phyloP scores from a whole-genome alignment of 2,797 vertebrate genomes.

The Poecilia gillii region DNA sequence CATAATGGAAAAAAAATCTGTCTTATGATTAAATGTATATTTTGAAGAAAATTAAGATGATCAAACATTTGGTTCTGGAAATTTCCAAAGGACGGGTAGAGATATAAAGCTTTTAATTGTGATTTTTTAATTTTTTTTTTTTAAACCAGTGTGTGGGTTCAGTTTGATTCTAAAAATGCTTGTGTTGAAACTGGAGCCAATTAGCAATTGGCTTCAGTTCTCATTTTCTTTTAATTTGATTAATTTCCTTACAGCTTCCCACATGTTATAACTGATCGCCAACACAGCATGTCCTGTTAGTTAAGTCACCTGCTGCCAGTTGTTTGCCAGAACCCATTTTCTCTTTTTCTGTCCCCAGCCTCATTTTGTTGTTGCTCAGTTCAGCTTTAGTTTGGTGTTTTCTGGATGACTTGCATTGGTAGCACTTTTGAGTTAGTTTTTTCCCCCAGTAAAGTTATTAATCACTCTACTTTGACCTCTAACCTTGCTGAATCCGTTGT shows the following conservation, averaged over 20 bases:
- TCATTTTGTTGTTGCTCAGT: neutral
- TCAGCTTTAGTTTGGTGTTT: neutral
- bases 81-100: neutral
- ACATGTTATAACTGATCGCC: neutral
- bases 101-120: neutral
- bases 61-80: neutral
- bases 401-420: neutral
- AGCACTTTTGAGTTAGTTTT: neutral
- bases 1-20: neutral
- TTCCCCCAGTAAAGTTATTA: constrained; percentile 1
- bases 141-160: neutral
- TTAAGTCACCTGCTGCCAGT: neutral
- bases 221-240: neutral
- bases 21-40: neutral
- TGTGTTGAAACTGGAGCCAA: too few species aligned
- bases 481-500: constrained; percentile 1
- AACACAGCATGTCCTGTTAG: neutral
- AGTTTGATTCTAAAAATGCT: neutral
- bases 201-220: neutral
- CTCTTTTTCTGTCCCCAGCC: neutral
- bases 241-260: neutral
- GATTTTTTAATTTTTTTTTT: neutral
- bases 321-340: neutral
- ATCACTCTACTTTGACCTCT: constrained; percentile 6
- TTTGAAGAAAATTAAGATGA: neutral